These are phyloP conservation scores for Girardinus metallicus DNA, from an alignment of 2,797 vertebrate genomes.

Conservation along the genomic window DNA sequence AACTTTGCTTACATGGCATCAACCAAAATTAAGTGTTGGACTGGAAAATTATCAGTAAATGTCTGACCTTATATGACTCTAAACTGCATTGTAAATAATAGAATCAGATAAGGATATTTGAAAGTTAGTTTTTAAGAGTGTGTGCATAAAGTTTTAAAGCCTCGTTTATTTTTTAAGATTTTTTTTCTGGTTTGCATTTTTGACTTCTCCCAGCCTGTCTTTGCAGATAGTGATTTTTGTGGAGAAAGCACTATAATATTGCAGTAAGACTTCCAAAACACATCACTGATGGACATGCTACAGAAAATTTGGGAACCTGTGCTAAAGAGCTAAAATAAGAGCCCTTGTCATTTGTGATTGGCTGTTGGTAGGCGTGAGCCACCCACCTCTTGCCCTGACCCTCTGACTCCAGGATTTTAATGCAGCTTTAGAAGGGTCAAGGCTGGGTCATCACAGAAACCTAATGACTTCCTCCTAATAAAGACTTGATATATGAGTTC, in stretches of 20 bases:
- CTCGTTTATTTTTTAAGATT: neutral
- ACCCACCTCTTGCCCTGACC: constrained; percentile 59
- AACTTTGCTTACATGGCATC: neutral
- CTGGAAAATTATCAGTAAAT: neutral
- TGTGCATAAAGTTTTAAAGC: neutral
- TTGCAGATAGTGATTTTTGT: neutral
- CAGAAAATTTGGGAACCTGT: constrained; percentile 31
- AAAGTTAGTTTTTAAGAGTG: neutral
- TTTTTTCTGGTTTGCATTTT: constrained; percentile 5
- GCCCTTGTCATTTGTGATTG: constrained; percentile 52
- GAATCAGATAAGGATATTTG: neutral
- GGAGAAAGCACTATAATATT: neutral
- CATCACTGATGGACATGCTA: neutral
- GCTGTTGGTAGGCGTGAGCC: constrained; percentile 32
- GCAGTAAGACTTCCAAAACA: neutral
- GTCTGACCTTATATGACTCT: neutral
- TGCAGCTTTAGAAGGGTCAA: constrained; percentile 77
- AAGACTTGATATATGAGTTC: constrained; percentile 80
- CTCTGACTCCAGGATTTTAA: constrained; percentile 72
- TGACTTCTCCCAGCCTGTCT: neutral
- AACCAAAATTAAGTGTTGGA: neutral
- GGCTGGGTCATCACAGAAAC: constrained; percentile 75
- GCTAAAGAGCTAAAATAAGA: constrained; percentile 17
- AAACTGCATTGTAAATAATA: neutral
- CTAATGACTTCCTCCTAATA: constrained; percentile 86